Evolutionary conservation across 2,888 invertebrate genomes (phyloP), one percentile per base, ranked within the genome.

Genomic region (Cactoblastis cactorum): DNA sequence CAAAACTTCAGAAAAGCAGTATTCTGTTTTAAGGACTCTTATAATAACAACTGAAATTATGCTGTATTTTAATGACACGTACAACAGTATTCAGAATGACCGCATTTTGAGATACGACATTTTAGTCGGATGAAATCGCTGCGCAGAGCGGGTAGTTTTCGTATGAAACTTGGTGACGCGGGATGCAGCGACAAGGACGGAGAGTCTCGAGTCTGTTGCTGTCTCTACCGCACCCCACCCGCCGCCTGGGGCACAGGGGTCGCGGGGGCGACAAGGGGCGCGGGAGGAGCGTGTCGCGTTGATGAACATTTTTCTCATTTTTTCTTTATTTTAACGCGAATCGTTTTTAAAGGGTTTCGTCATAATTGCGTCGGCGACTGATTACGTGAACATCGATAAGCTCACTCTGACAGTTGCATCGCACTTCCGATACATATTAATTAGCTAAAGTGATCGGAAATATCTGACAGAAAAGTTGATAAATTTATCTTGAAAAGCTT

Each of bases 221-320:
- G 49, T 84, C 80, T 59, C 73, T 18, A 52, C 86, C 75, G 53
- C 69, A 63, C 70, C 49, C 85, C 84, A 74, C 87, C 86, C 85
- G 83, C 80, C 79, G 81, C 83, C 80, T 71, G 75, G 72, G 74
- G 83, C 78, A 71, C 63, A 58, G 67, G 73, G 65, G 59, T 52
- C 54, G 67, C 65, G 74, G 74, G 67, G 65, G 53, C 65, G 58
- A 63, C 37, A 53, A 53, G 60, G 64, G 61, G 54, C 61, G 63
- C 69, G 71, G 73, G 74, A 78, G 78, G 78, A 69, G 77, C 82
- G 83, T 87, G 89, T 88, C 87, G 88, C 87, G 89, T 88, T 89
- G 88, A 89, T 88, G 88, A 88, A 87, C 87, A 86, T 88, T 89
- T 87, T 88, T 88, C 85, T 84, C 83, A 77, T 84, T 84, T 87